Evolutionary conservation across 2,113 vertebrate species (phyloP).

Genomic region (Oncorhynchus masou): DNA sequence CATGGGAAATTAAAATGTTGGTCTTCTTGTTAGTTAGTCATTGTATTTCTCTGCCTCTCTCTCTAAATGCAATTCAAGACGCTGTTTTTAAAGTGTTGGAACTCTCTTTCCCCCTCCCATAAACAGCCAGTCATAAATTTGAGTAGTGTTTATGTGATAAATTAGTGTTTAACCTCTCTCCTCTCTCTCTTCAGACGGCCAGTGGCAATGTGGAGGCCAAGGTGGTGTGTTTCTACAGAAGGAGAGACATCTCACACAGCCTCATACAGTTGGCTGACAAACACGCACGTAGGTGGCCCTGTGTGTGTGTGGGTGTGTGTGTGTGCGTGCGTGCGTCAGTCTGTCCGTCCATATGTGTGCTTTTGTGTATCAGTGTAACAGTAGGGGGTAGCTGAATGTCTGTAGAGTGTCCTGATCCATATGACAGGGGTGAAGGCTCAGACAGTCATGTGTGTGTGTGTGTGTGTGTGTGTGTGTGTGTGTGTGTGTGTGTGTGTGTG

Average conservation of each 20-base stretch:
- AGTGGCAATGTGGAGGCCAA: constrained; percentile 98
- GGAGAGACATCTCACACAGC: constrained; percentile 96
- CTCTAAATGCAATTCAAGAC: too few relatives aligned
- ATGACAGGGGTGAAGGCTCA: not conserved
- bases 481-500: not conserved
- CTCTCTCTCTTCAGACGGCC: constrained; percentile 79
- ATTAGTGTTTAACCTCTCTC: too few relatives aligned
- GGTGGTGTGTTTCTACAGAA: constrained; percentile 97
- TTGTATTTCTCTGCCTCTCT: too few relatives aligned
- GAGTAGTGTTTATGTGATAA: not conserved
- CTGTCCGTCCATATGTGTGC: not conserved
- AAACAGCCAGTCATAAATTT: not conserved
- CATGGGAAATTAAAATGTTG: not conserved
- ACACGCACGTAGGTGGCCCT: constrained; percentile 84
- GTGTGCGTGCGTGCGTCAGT: not conserved
- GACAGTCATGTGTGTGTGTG: not conserved
- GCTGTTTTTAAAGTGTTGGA: too few relatives aligned
- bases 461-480: constrained; percentile 20
- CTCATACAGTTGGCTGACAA: constrained; percentile 98
- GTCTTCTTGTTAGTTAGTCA: not conserved
- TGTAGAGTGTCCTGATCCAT: constrained; percentile 1
- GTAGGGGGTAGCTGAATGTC: not conserved
- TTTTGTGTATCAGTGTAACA: constrained; percentile 1
- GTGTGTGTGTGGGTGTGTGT: not conserved
- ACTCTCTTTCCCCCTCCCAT: too few relatives aligned